phyloP scores from a whole-genome alignment of 1,140 invertebrate genomes.

The Muscidifurax raptorellus region DNA sequence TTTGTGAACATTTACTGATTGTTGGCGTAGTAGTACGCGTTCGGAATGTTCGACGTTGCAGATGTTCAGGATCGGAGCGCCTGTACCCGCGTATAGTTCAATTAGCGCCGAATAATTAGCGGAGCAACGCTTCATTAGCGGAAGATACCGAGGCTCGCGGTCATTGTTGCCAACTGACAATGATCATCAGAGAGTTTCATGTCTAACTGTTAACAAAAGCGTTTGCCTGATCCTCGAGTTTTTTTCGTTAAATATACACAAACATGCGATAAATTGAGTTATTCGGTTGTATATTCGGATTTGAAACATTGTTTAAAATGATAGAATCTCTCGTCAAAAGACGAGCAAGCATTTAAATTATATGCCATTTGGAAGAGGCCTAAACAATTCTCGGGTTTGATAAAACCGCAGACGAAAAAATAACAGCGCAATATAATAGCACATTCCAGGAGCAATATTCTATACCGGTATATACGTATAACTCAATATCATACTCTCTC shows the following conservation, averaged over 20 bases:
- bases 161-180: constrained; percentile 55
- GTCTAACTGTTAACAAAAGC: constrained; percentile 6
- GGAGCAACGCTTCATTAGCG: constrained; percentile 66
- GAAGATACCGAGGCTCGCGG: constrained; percentile 62
- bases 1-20: too few species aligned
- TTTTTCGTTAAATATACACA: neutral
- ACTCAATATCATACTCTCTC: neutral
- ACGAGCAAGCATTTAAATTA: neutral
- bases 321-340: neutral
- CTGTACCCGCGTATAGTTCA: constrained; percentile 12
- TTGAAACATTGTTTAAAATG: neutral
- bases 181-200: neutral
- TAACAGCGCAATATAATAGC: too few species aligned
- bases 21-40: too few species aligned
- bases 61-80: neutral
- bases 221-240: neutral
- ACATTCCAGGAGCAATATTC: neutral
- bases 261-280: neutral
- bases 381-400: neutral
- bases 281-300: neutral
- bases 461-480: neutral
- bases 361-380: neutral
- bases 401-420: neutral
- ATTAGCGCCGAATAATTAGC: constrained; percentile 71
- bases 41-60: neutral